These are phyloP conservation scores for Xiphophorus maculatus DNA, from an alignment of 2,113 vertebrate genomes.

Conservation along the genomic window DNA sequence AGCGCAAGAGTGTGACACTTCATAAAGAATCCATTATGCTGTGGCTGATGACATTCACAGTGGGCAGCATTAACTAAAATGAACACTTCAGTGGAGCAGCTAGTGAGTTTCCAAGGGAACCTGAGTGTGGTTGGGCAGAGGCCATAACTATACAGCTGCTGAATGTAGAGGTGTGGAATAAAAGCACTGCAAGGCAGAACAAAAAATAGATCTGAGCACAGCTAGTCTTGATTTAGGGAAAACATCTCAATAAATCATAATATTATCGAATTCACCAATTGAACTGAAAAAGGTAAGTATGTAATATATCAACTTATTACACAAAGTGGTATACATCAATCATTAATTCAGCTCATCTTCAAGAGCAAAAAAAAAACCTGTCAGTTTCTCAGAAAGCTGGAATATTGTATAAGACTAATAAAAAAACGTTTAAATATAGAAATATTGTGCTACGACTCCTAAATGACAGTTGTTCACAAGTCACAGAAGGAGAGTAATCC, in stretches of 20 bases:
- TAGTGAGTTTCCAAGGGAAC: constrained; percentile 70
- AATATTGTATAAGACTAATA: too few species aligned
- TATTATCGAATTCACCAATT: not conserved
- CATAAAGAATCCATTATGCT: constrained; percentile 13
- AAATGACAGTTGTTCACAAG: not conserved
- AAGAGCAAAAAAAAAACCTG: not conserved
- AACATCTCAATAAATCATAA: not conserved
- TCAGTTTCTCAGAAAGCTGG: too few species aligned
- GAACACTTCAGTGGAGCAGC: constrained; percentile 39
- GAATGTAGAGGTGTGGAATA: constrained; percentile 35
- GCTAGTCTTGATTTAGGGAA: not conserved
- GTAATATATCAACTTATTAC: not conserved
- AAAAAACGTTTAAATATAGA: not conserved
- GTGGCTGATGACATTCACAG: constrained; percentile 42
- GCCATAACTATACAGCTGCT: constrained; percentile 17
- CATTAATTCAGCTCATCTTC: not conserved
- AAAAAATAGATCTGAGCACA: not conserved
- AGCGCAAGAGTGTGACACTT: not conserved
- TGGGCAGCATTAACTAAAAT: constrained; percentile 38
- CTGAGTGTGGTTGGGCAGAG: constrained; percentile 36
- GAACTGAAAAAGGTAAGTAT: not conserved
- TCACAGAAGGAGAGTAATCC: not conserved
- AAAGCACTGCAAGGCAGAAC: constrained; percentile 21
- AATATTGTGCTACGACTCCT: not conserved
- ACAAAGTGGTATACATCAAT: not conserved